Evolutionary conservation across 2,797 vertebrate species (phyloP).

Genomic region (Gila robusta): DNA sequence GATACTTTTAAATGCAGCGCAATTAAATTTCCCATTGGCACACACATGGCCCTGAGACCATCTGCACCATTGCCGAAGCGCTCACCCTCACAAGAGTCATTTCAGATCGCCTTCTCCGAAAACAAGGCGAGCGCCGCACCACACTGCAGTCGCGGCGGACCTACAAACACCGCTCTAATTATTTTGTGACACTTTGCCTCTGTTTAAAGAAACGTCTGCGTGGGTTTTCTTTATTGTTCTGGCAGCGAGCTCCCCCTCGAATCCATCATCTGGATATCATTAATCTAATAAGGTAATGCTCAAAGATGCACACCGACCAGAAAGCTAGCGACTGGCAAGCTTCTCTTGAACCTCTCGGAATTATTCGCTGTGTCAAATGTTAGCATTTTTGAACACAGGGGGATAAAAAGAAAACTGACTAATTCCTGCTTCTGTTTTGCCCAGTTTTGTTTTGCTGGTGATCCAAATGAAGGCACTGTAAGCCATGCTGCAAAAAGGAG

Average conservation of each 20-base stretch:
- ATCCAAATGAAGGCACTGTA: constrained; percentile 59
- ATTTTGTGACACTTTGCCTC: constrained; percentile 59
- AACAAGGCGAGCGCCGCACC: constrained; percentile 32
- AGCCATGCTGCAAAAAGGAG: constrained; percentile 63
- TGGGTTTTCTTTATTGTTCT: constrained; percentile 51
- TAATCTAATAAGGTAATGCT: constrained; percentile 51
- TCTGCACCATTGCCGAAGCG: constrained; percentile 53
- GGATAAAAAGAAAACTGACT: constrained; percentile 38
- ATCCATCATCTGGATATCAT: constrained; percentile 52
- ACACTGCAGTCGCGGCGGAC: constrained; percentile 25
- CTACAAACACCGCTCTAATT: constrained; percentile 54
- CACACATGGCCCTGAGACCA: constrained; percentile 61
- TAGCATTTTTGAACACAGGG: constrained; percentile 45
- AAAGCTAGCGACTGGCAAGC: neutral
- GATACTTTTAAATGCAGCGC: constrained; percentile 70
- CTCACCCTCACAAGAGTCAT: constrained; percentile 50
- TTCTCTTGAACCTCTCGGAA: constrained; percentile 35
- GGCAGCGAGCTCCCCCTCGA: constrained; percentile 27
- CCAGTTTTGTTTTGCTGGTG: constrained; percentile 61
- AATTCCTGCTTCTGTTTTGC: constrained; percentile 56
- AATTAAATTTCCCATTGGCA: constrained; percentile 66
- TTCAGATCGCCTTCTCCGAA: constrained; percentile 53
- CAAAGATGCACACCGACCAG: neutral
- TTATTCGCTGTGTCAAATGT: constrained; percentile 45
- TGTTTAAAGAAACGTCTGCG: constrained; percentile 53